Conservation (phyloP, 1,140 invertebrate genomes). For the Lepeophtheirus salmonis region DNA sequence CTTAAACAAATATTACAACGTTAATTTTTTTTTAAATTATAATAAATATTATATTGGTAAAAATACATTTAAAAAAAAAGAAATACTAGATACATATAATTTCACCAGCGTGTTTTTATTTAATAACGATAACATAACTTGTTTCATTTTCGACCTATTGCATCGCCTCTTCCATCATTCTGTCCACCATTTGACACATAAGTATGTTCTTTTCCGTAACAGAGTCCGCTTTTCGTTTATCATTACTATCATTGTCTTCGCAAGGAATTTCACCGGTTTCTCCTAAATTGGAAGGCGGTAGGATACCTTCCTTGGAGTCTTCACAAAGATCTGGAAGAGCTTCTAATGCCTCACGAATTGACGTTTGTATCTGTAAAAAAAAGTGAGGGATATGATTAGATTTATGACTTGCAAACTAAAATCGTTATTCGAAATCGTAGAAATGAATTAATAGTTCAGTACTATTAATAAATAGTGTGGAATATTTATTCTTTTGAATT, state of each 20-base stretch:
- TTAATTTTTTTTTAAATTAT: background rate
- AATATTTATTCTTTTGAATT: too few relatives aligned
- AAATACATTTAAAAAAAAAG: background rate
- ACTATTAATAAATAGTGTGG: too few relatives aligned
- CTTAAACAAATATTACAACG: too few relatives aligned
- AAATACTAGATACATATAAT: too few relatives aligned
- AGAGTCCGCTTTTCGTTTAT: background rate
- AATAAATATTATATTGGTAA: background rate
- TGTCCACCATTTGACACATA: background rate
- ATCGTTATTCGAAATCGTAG: too few relatives aligned
- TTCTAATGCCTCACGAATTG: background rate
- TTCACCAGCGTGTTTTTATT: too few relatives aligned
- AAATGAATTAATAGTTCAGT: too few relatives aligned
- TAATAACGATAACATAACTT: too few relatives aligned
- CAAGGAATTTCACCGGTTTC: too few relatives aligned
- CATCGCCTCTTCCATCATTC: background rate
- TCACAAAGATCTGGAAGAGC: background rate
- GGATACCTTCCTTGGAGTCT: background rate
- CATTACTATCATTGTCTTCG: background rate
- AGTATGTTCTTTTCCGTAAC: background rate
- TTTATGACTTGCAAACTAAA: too few relatives aligned
- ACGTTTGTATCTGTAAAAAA: background rate
- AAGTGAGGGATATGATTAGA: too few relatives aligned
- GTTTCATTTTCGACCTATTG: too few relatives aligned
- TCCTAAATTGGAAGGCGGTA: background rate